phyloP scores from a whole-genome alignment of 2,888 invertebrate species.

The Synanthedon myopaeformis region DNA sequence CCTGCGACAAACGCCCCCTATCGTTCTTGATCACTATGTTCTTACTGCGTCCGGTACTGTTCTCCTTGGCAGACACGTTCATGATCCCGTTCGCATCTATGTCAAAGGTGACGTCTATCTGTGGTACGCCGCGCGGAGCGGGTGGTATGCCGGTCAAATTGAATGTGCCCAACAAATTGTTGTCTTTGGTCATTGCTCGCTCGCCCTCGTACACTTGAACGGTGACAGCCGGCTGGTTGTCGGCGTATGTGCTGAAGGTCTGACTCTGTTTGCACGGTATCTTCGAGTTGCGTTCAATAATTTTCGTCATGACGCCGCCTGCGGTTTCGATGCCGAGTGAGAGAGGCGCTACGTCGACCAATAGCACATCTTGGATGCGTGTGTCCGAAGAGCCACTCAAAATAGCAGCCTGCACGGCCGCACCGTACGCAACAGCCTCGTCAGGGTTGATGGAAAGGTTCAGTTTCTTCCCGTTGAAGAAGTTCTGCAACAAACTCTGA shows the following conservation, averaged over 20 bases:
- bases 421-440: conserved; percentile 84
- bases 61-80: conserved; percentile 85
- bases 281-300: conserved; percentile 77
- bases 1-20: conserved; percentile 82
- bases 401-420: conserved; percentile 80
- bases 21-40: conserved; percentile 87
- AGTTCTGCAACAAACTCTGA: conserved; percentile 79
- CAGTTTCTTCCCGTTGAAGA: conserved; percentile 79
- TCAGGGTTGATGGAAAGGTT: conserved; percentile 84
- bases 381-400: conserved; percentile 80
- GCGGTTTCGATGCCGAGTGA: conserved; percentile 84
- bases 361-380: conserved; percentile 77
- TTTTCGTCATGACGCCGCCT: conserved; percentile 82
- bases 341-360: conserved; percentile 72
- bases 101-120: conserved; percentile 80
- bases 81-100: conserved; percentile 84
- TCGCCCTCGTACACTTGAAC: conserved; percentile 83
- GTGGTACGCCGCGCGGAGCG: conserved; percentile 76
- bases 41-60: conserved; percentile 75
- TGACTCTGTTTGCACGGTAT: conserved; percentile 80
- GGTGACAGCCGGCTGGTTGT: conserved; percentile 82
- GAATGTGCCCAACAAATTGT: conserved; percentile 75
- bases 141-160: conserved; percentile 78
- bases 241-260: conserved; percentile 83
- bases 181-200: conserved; percentile 84